A percentile compares a stretch with the other conserved stretches of the same genome.
phyloP scores from a whole-genome alignment of 2,113 vertebrate species.

The Passer montanus region DNA sequence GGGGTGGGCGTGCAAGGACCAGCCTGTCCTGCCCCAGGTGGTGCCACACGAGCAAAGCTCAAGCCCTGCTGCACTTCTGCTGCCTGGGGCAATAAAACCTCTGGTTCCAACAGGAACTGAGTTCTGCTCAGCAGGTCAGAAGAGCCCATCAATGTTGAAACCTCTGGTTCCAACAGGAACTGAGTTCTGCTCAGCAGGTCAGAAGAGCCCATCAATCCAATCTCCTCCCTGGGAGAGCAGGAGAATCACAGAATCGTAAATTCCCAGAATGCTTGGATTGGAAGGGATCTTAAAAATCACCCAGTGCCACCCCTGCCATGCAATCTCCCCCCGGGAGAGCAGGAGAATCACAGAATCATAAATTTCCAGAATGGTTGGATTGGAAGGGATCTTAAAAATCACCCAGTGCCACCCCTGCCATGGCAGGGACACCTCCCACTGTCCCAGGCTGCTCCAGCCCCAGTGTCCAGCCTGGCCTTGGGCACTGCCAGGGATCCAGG shows the following conservation, averaged over 20 bases:
- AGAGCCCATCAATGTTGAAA: too few species aligned
- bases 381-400: neutral
- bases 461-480: neutral
- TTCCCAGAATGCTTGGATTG: neutral
- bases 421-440: neutral
- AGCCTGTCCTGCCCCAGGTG: accelerated
- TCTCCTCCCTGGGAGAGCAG: neutral
- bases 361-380: neutral
- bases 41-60: accelerated
- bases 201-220: neutral
- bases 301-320: too few species aligned
- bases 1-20: neutral
- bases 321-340: neutral
- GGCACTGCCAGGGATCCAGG: neutral
- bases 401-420: neutral
- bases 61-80: accelerated
- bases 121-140: accelerated
- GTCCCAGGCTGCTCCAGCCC: neutral
- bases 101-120: neutral
- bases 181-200: accelerated
- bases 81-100: neutral
- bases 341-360: neutral
- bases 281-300: neutral
- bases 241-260: neutral
- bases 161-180: neutral